Percentiles rank a stretch among this genome's conserved stretches.
Conservation (phyloP, 1,140 invertebrate species). For the Aricia agestis region DNA sequence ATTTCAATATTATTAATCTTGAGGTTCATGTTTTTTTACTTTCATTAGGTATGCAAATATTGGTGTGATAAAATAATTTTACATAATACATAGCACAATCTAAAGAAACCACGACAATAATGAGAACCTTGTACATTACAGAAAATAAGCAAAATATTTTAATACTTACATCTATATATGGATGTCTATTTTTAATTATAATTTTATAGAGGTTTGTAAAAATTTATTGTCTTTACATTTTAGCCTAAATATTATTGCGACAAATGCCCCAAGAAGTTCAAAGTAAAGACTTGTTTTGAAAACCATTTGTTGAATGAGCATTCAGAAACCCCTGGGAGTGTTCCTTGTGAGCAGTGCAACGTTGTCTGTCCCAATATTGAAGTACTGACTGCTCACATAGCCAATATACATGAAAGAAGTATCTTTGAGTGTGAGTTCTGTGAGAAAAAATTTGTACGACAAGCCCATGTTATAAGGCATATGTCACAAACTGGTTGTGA, state of each 20-base stretch:
- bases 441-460: slow-evolving; percentile 50
- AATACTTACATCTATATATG: no score
- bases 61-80: no score
- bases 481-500: slow-evolving; percentile 59
- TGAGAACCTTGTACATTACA: no score
- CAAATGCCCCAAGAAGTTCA: slow-evolving; percentile 59
- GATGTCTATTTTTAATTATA: no score
- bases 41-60: no score
- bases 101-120: no score
- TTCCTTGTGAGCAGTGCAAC: slow-evolving; percentile 47
- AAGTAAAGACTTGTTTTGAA: slow-evolving; percentile 45
- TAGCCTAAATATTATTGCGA: slow-evolving; percentile 43
- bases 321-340: slow-evolving; percentile 46
- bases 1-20: no score
- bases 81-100: no score
- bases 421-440: slow-evolving; percentile 53
- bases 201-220: background rate
- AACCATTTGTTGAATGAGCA: slow-evolving; percentile 52
- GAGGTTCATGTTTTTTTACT: no score
- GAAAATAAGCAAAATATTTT: no score
- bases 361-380: slow-evolving; percentile 47
- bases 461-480: slow-evolving; percentile 57
- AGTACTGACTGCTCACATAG: slow-evolving; percentile 43
- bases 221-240: slow-evolving; percentile 18
- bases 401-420: slow-evolving; percentile 46